These are phyloP conservation scores for Alectura lathami DNA, from an alignment of 2,113 vertebrate genomes.

Conservation along the genomic window DNA sequence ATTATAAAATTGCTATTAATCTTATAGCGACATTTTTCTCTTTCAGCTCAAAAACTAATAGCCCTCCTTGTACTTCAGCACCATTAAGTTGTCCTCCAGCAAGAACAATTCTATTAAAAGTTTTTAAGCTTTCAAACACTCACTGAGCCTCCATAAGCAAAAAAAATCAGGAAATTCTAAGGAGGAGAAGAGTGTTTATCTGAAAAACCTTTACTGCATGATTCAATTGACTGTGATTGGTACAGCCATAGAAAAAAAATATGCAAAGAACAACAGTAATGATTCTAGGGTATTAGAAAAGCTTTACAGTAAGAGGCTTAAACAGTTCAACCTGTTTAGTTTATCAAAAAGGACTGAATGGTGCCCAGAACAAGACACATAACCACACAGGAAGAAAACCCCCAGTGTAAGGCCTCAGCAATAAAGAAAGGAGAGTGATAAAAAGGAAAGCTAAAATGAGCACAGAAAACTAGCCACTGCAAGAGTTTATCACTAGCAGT, in stretches of 20 bases:
- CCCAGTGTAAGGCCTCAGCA: not conserved
- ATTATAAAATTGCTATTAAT: not conserved
- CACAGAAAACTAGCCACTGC: not conserved
- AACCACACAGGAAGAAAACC: not conserved
- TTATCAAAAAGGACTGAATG: not conserved
- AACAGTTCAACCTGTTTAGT: not conserved
- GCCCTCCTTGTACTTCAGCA: not conserved
- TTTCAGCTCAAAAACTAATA: not conserved
- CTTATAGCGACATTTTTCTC: not conserved
- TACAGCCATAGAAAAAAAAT: not conserved
- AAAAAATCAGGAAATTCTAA: not conserved
- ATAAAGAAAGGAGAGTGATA: not conserved
- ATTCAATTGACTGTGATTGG: not conserved
- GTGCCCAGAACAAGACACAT: not conserved
- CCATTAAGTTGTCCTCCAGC: fast-evolving
- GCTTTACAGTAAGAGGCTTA: not conserved
- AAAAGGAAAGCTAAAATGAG: not conserved
- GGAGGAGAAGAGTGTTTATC: not conserved
- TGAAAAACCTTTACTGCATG: fast-evolving
- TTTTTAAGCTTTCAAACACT: not conserved
- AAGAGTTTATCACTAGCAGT: not conserved
- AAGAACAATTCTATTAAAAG: not conserved
- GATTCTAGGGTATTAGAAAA: not conserved
- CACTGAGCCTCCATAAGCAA: not conserved
- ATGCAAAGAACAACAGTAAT: not conserved